A percentile compares a stretch with the other conserved stretches of the same genome.
phyloP scores from a whole-genome alignment of 2,888 invertebrate genomes.

The Cryptocephalus primarius region DNA sequence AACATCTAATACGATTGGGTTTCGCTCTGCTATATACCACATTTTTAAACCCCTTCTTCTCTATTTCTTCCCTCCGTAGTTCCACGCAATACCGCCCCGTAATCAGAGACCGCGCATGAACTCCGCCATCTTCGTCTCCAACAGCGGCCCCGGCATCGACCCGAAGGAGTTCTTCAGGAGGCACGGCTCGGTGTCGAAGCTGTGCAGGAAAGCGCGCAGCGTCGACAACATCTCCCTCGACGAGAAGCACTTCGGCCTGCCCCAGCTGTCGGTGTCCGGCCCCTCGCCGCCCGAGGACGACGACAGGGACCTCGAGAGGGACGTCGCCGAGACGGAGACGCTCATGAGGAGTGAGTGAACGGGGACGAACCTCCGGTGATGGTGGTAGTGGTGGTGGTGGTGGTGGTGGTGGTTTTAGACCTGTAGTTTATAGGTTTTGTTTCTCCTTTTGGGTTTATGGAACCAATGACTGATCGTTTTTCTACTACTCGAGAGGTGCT shows the following conservation, averaged over 20 bases:
- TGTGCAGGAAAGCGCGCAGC: conserved; percentile 71
- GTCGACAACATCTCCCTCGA: conserved; percentile 54
- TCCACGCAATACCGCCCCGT: conserved; percentile 34
- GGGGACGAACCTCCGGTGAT: no score
- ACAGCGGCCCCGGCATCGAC: conserved; percentile 63
- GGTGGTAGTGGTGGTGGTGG: no score
- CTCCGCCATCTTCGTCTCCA: conserved; percentile 75
- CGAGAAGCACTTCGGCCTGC: conserved; percentile 53
- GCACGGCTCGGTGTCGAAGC: conserved; percentile 67
- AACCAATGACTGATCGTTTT: no score
- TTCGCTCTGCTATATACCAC: no score
- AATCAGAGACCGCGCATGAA: conserved; percentile 67
- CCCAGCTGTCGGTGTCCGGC: conserved; percentile 61
- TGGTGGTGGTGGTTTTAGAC: no score
- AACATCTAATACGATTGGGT: no score
- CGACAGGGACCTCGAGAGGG: conserved; percentile 6
- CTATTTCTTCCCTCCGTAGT: conserved; percentile 8
- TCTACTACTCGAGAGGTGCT: no score
- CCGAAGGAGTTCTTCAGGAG: conserved; percentile 69
- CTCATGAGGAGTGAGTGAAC: conserved; percentile 10
- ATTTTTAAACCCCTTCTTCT: no score
- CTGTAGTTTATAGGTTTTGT: no score
- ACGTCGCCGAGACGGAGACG: conserved; percentile 10
- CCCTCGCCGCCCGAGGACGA: conserved; percentile 20
- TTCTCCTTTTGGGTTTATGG: no score